A percentile compares a stretch with the other conserved stretches of the same genome.
These are phyloP conservation scores for Eudasyphora cyanicolor DNA, from an alignment of 2,888 invertebrate species.

Conservation along the genomic window DNA sequence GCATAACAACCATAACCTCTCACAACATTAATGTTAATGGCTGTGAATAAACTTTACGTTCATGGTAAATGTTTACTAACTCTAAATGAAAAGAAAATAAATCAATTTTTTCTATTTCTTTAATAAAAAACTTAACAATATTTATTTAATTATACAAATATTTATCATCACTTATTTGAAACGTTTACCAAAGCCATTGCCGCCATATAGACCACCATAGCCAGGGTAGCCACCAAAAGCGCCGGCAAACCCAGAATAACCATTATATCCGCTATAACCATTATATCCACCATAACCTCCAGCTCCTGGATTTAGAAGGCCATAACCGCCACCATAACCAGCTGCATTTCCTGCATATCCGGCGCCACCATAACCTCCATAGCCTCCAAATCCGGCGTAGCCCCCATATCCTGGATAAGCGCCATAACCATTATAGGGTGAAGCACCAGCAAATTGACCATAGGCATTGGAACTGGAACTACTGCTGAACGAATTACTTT, in stretches of 20 bases:
- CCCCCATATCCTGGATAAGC: constrained; percentile 41
- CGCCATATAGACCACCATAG: constrained; percentile 43
- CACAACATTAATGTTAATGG: too few relatives aligned
- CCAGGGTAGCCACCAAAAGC: constrained; percentile 36
- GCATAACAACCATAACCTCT: too few relatives aligned
- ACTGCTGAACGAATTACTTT: constrained; percentile 50
- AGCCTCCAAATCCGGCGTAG: constrained; percentile 40
- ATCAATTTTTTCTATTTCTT: neutral
- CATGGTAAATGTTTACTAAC: neutral
- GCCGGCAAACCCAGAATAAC: constrained; percentile 17
- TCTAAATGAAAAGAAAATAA: neutral
- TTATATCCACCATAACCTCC: constrained; percentile 43
- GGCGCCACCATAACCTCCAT: constrained; percentile 41
- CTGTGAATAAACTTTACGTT: too few relatives aligned
- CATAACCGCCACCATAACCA: constrained; percentile 47
- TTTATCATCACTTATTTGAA: constrained; percentile 22
- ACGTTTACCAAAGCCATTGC: constrained; percentile 1
- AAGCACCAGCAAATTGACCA: constrained; percentile 28
- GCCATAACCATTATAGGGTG: constrained; percentile 47
- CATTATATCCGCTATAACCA: constrained; percentile 29
- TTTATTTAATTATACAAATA: constrained; percentile 27
- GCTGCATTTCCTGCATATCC: too few relatives aligned
- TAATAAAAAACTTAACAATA: constrained; percentile 26
- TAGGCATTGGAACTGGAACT: constrained; percentile 30
- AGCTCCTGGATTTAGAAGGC: too few relatives aligned